These are phyloP conservation scores for Cyprinus carpio DNA, from an alignment of 2,113 vertebrate species.

Conservation along the genomic window DNA sequence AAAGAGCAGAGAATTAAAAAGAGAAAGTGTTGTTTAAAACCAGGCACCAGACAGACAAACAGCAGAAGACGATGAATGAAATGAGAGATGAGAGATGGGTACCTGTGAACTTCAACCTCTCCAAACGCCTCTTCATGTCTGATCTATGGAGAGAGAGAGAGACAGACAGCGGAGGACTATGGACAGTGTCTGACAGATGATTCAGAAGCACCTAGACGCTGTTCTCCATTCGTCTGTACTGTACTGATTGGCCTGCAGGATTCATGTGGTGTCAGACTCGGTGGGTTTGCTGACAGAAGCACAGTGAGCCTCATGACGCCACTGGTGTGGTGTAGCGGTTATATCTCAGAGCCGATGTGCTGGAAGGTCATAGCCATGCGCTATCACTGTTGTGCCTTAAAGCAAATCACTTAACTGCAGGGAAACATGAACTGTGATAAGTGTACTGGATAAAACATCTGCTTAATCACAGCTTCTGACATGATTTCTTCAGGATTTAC, in stretches of 20 bases:
- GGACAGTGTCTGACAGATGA: background rate
- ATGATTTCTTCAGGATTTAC: background rate
- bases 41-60: constrained; percentile 11
- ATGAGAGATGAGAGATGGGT: constrained; percentile 36
- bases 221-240: background rate
- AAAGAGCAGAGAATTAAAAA: background rate
- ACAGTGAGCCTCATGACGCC: background rate
- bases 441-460: background rate
- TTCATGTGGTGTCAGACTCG: background rate
- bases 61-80: constrained; percentile 15
- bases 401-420: background rate
- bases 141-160: constrained; percentile 69
- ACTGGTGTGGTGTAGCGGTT: background rate
- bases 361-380: background rate
- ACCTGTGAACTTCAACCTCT: constrained; percentile 79
- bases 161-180: constrained; percentile 51
- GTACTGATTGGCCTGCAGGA: background rate
- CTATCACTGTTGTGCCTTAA: background rate
- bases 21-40: background rate
- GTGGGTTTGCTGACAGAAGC: background rate
- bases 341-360: background rate
- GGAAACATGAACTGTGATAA: background rate
- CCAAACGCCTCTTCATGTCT: constrained; percentile 78
- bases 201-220: background rate
- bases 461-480: background rate